Conservation (phyloP, 2,888 invertebrate genomes). For the Drosophila ustulata region DNA sequence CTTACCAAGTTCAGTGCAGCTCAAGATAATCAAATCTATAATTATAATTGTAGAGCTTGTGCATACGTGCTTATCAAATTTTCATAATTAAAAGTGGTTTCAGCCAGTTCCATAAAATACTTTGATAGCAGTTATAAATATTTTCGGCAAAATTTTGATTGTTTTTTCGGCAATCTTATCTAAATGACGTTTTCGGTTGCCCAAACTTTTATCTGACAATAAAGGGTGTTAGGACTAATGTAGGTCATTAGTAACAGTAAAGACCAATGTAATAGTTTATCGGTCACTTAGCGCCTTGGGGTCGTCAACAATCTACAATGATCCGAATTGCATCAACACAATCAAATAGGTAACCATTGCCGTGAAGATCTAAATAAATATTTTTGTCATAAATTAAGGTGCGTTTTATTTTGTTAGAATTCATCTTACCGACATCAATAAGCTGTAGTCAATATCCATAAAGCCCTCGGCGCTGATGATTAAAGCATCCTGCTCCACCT, state of each 20-base stretch:
- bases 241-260: conserved; percentile 20
- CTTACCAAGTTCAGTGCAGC: conserved; percentile 10
- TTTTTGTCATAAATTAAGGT: background rate
- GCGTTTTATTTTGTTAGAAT: background rate
- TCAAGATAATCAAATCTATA: conserved; percentile 10
- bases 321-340: conserved; percentile 76
- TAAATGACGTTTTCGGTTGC: conserved; percentile 4
- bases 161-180: conserved; percentile 36
- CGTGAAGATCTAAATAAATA: conserved; percentile 61
- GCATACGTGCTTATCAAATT: background rate
- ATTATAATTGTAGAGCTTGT: conserved; percentile 3
- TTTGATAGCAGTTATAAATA: background rate
- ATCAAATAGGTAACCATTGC: conserved; percentile 75
- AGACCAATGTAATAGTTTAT: conserved; percentile 12
- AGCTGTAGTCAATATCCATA: conserved; percentile 68
- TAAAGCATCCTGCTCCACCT: conserved; percentile 73
- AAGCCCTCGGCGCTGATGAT: conserved; percentile 69
- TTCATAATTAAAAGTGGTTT: conserved; percentile 12
- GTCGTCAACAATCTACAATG: conserved; percentile 31
- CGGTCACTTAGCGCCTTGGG: conserved; percentile 5
- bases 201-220: conserved; percentile 5
- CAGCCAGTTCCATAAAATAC: conserved; percentile 8
- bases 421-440: conserved; percentile 72
- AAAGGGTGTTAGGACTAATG: conserved; percentile 3
- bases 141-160: background rate